A percentile compares a stretch with the other conserved stretches of the same genome.
Conservation (phyloP, 2,113 vertebrate genomes). For the Triplophysa dalaica region DNA sequence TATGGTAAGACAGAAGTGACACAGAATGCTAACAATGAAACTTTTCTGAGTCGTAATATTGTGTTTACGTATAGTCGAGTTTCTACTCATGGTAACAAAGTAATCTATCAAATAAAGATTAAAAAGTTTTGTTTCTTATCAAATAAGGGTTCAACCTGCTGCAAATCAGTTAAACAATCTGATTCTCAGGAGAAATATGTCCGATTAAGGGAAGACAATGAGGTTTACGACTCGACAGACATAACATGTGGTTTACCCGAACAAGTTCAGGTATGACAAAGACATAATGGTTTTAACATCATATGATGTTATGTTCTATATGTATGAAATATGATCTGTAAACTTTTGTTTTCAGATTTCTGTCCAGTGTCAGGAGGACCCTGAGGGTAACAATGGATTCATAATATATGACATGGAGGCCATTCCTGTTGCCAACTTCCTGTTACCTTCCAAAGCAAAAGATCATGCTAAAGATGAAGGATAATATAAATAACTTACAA, state of each 20-base stretch:
- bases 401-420: not conserved
- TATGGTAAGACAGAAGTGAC: constrained; percentile 3
- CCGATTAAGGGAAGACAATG: not conserved
- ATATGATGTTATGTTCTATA: not conserved
- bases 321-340: not conserved
- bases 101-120: not conserved
- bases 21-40: not conserved
- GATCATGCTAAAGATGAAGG: not conserved
- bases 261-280: not conserved
- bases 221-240: not conserved
- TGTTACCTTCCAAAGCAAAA: not conserved
- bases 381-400: not conserved
- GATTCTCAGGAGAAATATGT: not conserved
- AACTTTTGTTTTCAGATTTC: constrained; percentile 17
- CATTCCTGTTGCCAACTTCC: not conserved
- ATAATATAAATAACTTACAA: too few species aligned
- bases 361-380: not conserved
- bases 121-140: not conserved
- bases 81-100: not conserved
- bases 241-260: not conserved
- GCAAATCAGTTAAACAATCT: not conserved
- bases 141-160: constrained; percentile 2
- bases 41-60: not conserved
- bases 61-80: not conserved
- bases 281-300: not conserved